phyloP scores from a whole-genome alignment of 2,113 vertebrate genomes.

The Tychaedon coryphoeus region DNA sequence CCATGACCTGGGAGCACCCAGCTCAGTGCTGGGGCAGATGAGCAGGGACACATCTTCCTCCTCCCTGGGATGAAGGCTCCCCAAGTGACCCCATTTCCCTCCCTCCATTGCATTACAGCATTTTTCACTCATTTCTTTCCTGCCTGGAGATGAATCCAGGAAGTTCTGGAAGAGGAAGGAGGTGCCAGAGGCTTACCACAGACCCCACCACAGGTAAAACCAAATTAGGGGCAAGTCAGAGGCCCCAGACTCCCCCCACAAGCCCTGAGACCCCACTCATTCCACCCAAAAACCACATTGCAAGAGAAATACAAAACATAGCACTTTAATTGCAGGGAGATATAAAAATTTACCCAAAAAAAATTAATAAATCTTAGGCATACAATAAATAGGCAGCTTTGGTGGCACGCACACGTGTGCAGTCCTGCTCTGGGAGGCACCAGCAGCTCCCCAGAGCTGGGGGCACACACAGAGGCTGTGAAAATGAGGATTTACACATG shows the following conservation, averaged over 20 bases:
- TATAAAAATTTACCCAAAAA: neutral
- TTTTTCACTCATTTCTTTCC: neutral
- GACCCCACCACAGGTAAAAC: neutral
- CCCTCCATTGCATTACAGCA: fast-evolving
- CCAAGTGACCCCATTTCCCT: fast-evolving
- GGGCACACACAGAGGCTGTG: neutral
- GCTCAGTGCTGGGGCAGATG: neutral
- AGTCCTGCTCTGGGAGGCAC: neutral
- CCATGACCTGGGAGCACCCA: neutral
- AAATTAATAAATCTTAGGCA: neutral
- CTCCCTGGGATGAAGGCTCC: neutral
- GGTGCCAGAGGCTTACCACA: neutral
- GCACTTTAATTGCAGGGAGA: constrained; percentile 63
- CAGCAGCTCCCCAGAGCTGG: neutral
- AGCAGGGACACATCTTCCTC: neutral
- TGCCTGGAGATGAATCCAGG: neutral
- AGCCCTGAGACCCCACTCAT: neutral
- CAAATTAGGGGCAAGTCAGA: neutral
- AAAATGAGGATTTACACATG: constrained; percentile 31
- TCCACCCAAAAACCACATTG: neutral
- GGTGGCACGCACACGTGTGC: neutral
- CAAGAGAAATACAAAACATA: constrained; percentile 48
- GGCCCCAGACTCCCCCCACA: neutral
- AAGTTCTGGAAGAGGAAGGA: neutral
- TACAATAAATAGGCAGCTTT: constrained; percentile 73